These are phyloP conservation scores for Archivesica marissinica DNA, from an alignment of 1,140 invertebrate species.

Conservation along the genomic window DNA sequence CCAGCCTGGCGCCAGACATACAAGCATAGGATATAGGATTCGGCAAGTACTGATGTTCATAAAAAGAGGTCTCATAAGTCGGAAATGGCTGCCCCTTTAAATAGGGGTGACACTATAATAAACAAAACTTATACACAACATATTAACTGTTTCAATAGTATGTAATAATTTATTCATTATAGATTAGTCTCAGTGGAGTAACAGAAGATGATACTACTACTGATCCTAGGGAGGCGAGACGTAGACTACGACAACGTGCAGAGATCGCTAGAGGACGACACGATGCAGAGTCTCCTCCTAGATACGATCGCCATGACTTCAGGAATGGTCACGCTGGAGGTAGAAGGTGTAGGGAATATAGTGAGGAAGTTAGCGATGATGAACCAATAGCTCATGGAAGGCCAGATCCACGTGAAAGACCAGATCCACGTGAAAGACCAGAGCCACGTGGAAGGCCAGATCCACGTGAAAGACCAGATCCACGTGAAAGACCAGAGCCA, in stretches of 20 bases:
- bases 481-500: constrained; percentile 11
- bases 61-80: too few species aligned
- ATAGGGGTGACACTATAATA: too few species aligned
- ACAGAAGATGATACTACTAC: constrained; percentile 60
- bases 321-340: constrained; percentile 20
- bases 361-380: constrained; percentile 31
- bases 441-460: constrained; percentile 21
- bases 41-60: too few species aligned
- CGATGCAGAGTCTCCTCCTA: constrained; percentile 1
- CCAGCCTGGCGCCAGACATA: too few species aligned
- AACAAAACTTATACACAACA: too few species aligned
- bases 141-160: too few species aligned
- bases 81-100: too few species aligned
- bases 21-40: too few species aligned
- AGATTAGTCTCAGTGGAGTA: constrained; percentile 48
- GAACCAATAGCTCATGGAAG: constrained; percentile 28
- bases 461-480: too few species aligned
- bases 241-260: constrained; percentile 40
- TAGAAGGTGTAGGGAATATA: constrained; percentile 9
- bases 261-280: constrained; percentile 45
- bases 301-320: constrained; percentile 36
- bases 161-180: neutral
- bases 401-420: constrained; percentile 16
- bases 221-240: constrained; percentile 49
- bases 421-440: too few species aligned